Percentiles rank a stretch among this genome's conserved stretches.
Conservation (phyloP, 2,113 vertebrate genomes). For the Cyprinodon variegatus region DNA sequence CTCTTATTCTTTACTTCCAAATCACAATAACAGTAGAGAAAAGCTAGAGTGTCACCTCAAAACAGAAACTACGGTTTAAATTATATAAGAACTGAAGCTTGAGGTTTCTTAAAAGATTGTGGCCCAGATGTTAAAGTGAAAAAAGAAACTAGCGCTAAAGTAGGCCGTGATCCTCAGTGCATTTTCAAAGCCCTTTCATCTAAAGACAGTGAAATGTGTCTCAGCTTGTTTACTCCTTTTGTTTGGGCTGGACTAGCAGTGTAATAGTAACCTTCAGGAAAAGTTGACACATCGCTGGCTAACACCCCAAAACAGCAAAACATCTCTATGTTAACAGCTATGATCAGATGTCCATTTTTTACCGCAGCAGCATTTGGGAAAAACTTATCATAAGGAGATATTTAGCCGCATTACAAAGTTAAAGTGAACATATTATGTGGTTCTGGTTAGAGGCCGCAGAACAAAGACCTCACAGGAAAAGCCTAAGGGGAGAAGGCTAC, state of each 20-base stretch:
- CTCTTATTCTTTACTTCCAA: slow-evolving; percentile 46
- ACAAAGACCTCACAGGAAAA: slow-evolving; percentile 7
- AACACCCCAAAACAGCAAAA: slow-evolving; percentile 26
- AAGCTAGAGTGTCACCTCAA: slow-evolving; percentile 3
- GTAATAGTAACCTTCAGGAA: slow-evolving; percentile 42
- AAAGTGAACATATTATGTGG: background rate
- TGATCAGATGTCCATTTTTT: background rate
- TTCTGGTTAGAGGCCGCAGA: background rate
- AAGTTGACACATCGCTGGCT: slow-evolving; percentile 40
- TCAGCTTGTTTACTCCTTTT: slow-evolving; percentile 14
- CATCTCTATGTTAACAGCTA: slow-evolving; percentile 24
- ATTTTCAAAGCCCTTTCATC: slow-evolving; percentile 14
- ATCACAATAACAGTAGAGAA: slow-evolving; percentile 54
- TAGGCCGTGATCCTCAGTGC: background rate
- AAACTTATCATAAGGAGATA: slow-evolving; percentile 1
- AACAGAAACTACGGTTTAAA: slow-evolving; percentile 2
- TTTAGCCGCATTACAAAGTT: background rate
- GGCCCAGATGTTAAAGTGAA: background rate
- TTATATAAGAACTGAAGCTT: background rate
- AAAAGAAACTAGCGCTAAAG: background rate
- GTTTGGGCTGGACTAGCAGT: slow-evolving; percentile 21
- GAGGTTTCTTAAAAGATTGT: slow-evolving; percentile 1
- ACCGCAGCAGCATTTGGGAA: background rate
- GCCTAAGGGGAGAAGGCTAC: slow-evolving; percentile 47
- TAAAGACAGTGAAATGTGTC: slow-evolving; percentile 17